Evolutionary conservation across 2,888 invertebrate species (phyloP), one percentile per base, ranked within the genome.

Genomic region (Ectobius pallidus): DNA sequence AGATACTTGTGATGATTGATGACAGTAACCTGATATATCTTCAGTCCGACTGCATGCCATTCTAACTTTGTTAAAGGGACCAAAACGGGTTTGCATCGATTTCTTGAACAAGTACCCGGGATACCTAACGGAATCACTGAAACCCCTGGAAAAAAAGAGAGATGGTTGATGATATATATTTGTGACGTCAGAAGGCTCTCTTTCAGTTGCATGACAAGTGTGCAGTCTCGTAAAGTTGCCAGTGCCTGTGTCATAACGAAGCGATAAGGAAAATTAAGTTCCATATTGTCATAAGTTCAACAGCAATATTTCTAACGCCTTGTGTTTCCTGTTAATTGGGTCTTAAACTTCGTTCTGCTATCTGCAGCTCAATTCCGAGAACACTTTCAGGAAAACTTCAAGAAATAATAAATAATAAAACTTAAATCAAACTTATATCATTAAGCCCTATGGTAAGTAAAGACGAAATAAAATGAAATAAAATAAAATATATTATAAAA

Each of bases 1-100:
- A 9, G 39, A 39, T n/a, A 14, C 14, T 39, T 39, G 7, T 52
- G 52, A 52, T 18, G 7, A 18, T 18, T 49, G 20, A 49, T 4
- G 18, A 20, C 49, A 9, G 11, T 49, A 20, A 49, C 49, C 11
- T 7, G 52, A 22, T 25, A 6, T 39, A 25, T 25, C 4, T 25
- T 25, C 52, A 16, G 39, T 42, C 25, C 11, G 14, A 18, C 63
- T 22, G 22, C 7, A 34, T 22, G 22, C 63, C 22, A 39, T 39
- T 16, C 22, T 63, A 63, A 63, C 42, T 63, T 63, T n/a, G 22
- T 63, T 63, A 63, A n/a, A 16, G 20, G 42, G 42, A 42, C 42
- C 63, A 63, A 42, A 63, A 39, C 39, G 42, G 42, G 42, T 63
- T 63, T 63, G 22, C 34, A 63, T 63, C 63, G 63, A 63, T 63